Percentiles rank a stretch among this genome's conserved stretches.
Evolutionary conservation across 2,888 invertebrate genomes (phyloP).

Genomic region (Chymomyza procnemis): DNA sequence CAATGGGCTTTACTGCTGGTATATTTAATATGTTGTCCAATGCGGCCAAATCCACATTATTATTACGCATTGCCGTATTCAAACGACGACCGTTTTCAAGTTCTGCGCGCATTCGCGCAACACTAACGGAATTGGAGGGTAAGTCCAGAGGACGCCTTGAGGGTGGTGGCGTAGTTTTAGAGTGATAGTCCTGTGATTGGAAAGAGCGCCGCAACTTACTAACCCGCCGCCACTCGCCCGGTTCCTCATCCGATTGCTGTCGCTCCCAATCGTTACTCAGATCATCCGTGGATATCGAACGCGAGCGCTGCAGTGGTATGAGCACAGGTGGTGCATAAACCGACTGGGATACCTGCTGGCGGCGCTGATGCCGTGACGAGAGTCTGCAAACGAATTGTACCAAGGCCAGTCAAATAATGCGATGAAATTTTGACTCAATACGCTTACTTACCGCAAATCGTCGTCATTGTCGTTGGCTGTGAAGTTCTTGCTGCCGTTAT

Average conservation of each 20-base stretch:
- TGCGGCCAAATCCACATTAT: slow-evolving; percentile 80
- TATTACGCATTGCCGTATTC: slow-evolving; percentile 80
- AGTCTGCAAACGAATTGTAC: slow-evolving; percentile 51
- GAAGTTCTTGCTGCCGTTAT: slow-evolving; percentile 39
- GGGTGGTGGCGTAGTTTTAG: slow-evolving; percentile 17
- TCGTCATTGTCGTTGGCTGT: slow-evolving; percentile 49
- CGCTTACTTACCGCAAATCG: slow-evolving; percentile 72
- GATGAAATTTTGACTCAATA: slow-evolving; percentile 39
- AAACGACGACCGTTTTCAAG: slow-evolving; percentile 80
- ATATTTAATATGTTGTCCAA: slow-evolving; percentile 79
- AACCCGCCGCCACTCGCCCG: slow-evolving; percentile 83
- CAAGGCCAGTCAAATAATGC: slow-evolving; percentile 47
- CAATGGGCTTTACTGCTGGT: slow-evolving; percentile 39
- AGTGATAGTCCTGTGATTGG: slow-evolving; percentile 82
- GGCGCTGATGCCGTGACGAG: slow-evolving; percentile 65
- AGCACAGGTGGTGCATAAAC: slow-evolving; percentile 59
- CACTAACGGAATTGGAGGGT: slow-evolving; percentile 80
- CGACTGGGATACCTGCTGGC: slow-evolving; percentile 67
- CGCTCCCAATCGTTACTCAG: slow-evolving; percentile 76
- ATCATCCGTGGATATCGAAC: slow-evolving; percentile 80
- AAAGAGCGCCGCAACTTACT: slow-evolving; percentile 83
- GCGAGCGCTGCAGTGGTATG: slow-evolving; percentile 69
- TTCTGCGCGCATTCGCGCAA: slow-evolving; percentile 80
- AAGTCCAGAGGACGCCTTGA: slow-evolving; percentile 74
- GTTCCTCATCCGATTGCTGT: slow-evolving; percentile 78